These are phyloP conservation scores for Vesta saturnalis DNA, from an alignment of 2,888 invertebrate species.

Conservation along the genomic window DNA sequence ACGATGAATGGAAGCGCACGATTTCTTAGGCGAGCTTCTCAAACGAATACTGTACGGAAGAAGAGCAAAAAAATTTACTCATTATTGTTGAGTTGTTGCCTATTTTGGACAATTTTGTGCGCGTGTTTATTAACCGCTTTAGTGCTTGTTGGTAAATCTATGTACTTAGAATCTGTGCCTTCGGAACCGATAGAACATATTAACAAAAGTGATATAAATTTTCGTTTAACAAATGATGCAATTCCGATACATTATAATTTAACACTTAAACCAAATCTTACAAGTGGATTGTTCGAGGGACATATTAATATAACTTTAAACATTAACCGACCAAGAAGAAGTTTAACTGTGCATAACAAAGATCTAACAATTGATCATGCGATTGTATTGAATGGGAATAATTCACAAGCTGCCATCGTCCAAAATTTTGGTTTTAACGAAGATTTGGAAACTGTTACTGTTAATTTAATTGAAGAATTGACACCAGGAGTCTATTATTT, in stretches of 20 bases:
- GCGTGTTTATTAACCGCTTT: constrained; percentile 56
- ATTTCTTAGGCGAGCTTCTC: constrained; percentile 25
- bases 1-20: constrained; percentile 36
- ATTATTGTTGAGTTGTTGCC: constrained; percentile 55
- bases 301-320: constrained; percentile 59
- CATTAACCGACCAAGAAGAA: constrained; percentile 44
- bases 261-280: constrained; percentile 71
- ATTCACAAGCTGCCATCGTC: constrained; percentile 43
- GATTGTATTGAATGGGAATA: constrained; percentile 42
- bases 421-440: constrained; percentile 51
- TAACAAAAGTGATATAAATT: constrained; percentile 1
- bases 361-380: constrained; percentile 51
- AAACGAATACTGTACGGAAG: constrained; percentile 5
- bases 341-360: constrained; percentile 53
- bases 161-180: constrained; percentile 36
- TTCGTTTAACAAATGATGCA: constrained; percentile 67
- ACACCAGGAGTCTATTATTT: constrained; percentile 66
- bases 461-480: constrained; percentile 50
- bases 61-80: constrained; percentile 20
- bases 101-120: constrained; percentile 56
- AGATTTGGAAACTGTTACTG: constrained; percentile 51
- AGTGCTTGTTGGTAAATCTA: constrained; percentile 55
- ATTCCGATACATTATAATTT: constrained; percentile 73
- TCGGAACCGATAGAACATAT: not conserved
- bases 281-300: constrained; percentile 68